Evolutionary conservation across 2,888 invertebrate species (phyloP), one percentile per base, ranked within the genome.

Genomic region (Furcula furcula): DNA sequence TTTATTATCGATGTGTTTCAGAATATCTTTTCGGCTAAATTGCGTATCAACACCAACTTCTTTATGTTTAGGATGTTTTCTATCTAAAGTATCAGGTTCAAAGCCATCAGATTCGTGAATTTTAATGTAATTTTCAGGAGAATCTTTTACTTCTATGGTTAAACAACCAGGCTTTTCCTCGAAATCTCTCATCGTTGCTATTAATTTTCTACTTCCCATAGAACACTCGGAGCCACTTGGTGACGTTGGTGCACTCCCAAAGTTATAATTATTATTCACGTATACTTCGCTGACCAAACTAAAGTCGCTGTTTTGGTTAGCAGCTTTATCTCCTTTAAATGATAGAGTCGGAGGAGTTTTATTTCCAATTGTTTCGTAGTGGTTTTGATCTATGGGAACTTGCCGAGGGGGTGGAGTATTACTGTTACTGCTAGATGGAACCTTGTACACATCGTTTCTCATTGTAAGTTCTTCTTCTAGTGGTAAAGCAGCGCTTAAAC

Each of bases 41-140:
- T 79, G 73, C 25, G 57, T 53, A 34, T 45, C 72, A 41, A 78
- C 78, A 14, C 62, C 39, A 14, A 56, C 46, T 38, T 74, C 72
- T 63, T 79, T 87, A 20, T 82, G 75, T 57, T 86, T 88, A 1
- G 65, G 91, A 25, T 94, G 92, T 65, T 95, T 95, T 14, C 96
- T 89, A 62, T 96, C 96, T 35, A 96, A 84, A 0, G 96, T 96
- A 51, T 96, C 96, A 0, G 96, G 95, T 71, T 96, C 96, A 58
- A 95, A 96, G 34, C 92, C 93, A 56, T 95, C 95, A 1, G 95
- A 95, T 61, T 96, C 96, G 36, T 94, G 91, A 29, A 94, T 93
- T 60, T 91, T 91, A 4, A 93, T 91, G 49, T 94, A 94, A 62
- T 95, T 94, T 55, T 94, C 93, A 0, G 95, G 93, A 11, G 94